phyloP scores from a whole-genome alignment of 2,888 invertebrate genomes.

The Cremastobaeus sp. region DNA sequence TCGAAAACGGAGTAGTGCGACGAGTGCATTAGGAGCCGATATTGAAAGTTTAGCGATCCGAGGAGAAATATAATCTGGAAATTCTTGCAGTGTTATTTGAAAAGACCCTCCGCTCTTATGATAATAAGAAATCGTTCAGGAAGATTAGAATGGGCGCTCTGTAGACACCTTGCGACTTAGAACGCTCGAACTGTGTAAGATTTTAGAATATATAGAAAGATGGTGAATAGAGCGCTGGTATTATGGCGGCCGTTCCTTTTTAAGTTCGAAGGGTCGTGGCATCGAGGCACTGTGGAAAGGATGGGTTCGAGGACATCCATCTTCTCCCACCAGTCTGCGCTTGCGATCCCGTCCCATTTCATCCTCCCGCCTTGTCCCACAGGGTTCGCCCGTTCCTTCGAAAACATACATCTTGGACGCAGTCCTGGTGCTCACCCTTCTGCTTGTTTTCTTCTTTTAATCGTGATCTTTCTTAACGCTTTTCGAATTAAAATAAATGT shows the following conservation, averaged over 20 bases:
- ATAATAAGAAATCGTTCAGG: slow-evolving; percentile 56
- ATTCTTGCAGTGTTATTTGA: slow-evolving; percentile 46
- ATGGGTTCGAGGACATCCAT: slow-evolving; percentile 77
- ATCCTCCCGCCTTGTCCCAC: slow-evolving; percentile 69
- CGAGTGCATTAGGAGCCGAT: too few relatives aligned
- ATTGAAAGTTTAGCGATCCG: too few relatives aligned
- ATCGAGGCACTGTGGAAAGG: slow-evolving; percentile 69
- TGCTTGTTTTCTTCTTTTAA: slow-evolving; percentile 70
- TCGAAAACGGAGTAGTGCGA: too few relatives aligned
- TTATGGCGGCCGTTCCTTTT: slow-evolving; percentile 77
- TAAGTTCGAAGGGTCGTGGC: slow-evolving; percentile 75
- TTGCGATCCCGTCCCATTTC: slow-evolving; percentile 67
- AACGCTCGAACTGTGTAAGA: slow-evolving; percentile 74
- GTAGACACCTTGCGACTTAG: slow-evolving; percentile 73
- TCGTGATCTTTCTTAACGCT: slow-evolving; percentile 73
- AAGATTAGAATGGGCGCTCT: slow-evolving; percentile 72
- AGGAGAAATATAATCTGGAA: slow-evolving; percentile 24
- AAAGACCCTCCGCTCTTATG: slow-evolving; percentile 57
- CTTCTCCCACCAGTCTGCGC: slow-evolving; percentile 72
- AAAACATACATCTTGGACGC: slow-evolving; percentile 69
- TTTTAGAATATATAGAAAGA: slow-evolving; percentile 62
- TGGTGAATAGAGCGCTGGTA: slow-evolving; percentile 75
- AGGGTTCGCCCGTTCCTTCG: slow-evolving; percentile 67
- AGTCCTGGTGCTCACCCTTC: slow-evolving; percentile 69
- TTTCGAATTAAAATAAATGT: too few relatives aligned